Conservation (phyloP, 1,140 invertebrate species). For the Pseudoatta argentina region DNA sequence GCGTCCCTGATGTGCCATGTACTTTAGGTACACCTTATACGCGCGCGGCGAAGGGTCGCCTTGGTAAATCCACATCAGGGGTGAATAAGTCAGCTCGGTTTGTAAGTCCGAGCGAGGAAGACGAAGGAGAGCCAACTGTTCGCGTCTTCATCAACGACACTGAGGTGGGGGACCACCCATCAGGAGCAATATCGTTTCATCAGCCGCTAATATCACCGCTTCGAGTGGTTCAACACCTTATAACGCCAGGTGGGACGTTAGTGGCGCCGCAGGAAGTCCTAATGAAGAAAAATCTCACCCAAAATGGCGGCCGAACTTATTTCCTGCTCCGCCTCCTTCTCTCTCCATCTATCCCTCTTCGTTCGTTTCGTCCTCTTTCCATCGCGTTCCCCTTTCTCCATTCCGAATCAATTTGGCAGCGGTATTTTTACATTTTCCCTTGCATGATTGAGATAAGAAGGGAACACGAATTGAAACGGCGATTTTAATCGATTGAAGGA, state of each 20-base stretch:
- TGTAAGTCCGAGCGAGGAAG: conserved; percentile 61
- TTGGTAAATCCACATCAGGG: conserved; percentile 54
- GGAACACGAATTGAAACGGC: conserved; percentile 24
- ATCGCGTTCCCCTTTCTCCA: not conserved
- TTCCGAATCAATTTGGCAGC: conserved; percentile 54
- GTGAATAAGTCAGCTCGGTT: conserved; percentile 58
- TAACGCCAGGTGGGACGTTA: conserved; percentile 82
- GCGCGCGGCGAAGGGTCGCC: conserved; percentile 39
- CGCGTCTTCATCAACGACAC: conserved; percentile 76
- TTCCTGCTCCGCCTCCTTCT: conserved; percentile 77
- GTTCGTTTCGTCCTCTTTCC: conserved; percentile 1
- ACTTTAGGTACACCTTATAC: conserved; percentile 39
- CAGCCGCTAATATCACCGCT: conserved; percentile 80
- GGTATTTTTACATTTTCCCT: conserved; percentile 41
- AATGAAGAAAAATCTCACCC: conserved; percentile 85
- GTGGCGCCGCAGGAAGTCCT: conserved; percentile 83
- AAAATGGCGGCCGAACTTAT: conserved; percentile 82
- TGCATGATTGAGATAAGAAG: conserved; percentile 11
- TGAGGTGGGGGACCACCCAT: conserved; percentile 81
- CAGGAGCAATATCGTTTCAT: conserved; percentile 82
- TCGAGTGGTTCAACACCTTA: conserved; percentile 82
- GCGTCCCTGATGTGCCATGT: not conserved
- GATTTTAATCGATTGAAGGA: conserved; percentile 11
- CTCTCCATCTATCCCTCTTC: conserved; percentile 28
- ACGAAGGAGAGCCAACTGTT: conserved; percentile 76